Percentiles rank a stretch among this genome's conserved stretches.
phyloP scores from a whole-genome alignment of 2,797 vertebrate species.

The Denticeps clupeoides region DNA sequence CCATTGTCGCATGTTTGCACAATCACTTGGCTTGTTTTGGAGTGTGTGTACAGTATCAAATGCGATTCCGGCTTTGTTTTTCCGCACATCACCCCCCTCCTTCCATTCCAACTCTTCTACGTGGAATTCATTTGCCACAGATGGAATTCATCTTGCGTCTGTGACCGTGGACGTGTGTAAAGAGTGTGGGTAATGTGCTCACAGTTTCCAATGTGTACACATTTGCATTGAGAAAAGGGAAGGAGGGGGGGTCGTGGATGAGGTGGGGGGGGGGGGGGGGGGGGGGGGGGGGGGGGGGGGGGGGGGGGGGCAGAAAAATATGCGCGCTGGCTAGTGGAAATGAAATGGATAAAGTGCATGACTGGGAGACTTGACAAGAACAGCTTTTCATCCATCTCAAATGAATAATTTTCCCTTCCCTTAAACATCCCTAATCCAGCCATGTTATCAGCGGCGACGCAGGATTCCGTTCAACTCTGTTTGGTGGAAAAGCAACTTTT shows the following conservation, averaged over 20 bases:
- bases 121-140: slow-evolving; percentile 24
- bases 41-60: slow-evolving; percentile 29
- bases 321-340: slow-evolving; percentile 62
- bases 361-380: slow-evolving; percentile 71
- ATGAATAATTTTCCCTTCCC: slow-evolving; percentile 73
- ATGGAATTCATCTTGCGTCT: slow-evolving; percentile 54
- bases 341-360: slow-evolving; percentile 70
- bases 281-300: background rate
- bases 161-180: slow-evolving; percentile 48
- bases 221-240: slow-evolving; percentile 54
- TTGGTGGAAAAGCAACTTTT: slow-evolving; percentile 57
- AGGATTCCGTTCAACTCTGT: slow-evolving; percentile 62
- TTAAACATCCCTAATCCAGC: slow-evolving; percentile 73
- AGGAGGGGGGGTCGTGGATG: background rate
- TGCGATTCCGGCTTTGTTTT: slow-evolving; percentile 48
- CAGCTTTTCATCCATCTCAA: slow-evolving; percentile 71
- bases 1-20: background rate
- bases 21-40: background rate
- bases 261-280: background rate
- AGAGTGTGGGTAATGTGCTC: slow-evolving; percentile 53
- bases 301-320: slow-evolving; percentile 44
- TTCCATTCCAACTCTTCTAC: slow-evolving; percentile 27
- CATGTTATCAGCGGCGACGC: slow-evolving; percentile 68
- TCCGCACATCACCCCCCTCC: background rate
- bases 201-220: slow-evolving; percentile 51